Evolutionary conservation across 2,113 vertebrate genomes (phyloP).

Genomic region (Paratilapia polleni): DNA sequence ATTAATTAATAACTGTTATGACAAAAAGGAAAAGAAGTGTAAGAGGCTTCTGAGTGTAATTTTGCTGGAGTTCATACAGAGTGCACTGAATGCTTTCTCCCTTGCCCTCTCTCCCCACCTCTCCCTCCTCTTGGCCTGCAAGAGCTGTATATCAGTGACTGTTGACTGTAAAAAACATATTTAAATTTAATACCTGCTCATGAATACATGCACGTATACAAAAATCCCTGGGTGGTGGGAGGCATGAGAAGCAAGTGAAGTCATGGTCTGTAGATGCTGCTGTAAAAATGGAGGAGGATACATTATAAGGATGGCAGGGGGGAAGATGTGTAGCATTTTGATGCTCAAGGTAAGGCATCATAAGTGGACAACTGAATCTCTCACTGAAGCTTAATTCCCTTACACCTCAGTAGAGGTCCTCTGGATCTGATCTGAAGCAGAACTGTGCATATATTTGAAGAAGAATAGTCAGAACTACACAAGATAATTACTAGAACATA

Average conservation of each 20-base stretch:
- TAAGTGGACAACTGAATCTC: not conserved
- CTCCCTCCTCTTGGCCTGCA: conserved; percentile 29
- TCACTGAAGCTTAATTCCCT: not conserved
- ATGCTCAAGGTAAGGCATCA: conserved; percentile 1
- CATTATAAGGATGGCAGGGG: not conserved
- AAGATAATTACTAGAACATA: not conserved
- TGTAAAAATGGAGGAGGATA: conserved; percentile 23
- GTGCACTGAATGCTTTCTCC: conserved; percentile 53
- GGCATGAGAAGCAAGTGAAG: conserved; percentile 56
- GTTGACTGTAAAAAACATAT: conserved; percentile 66
- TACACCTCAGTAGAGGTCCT: not conserved
- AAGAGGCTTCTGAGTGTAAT: conserved; percentile 46
- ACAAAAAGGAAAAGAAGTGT: conserved; percentile 29
- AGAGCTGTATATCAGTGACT: conserved; percentile 63
- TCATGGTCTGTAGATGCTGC: conserved; percentile 56
- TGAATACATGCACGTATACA: conserved; percentile 78
- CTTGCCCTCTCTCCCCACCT: conserved; percentile 33
- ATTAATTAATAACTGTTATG: conserved; percentile 51
- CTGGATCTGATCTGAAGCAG: not conserved
- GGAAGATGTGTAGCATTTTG: not conserved
- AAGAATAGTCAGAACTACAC: not conserved
- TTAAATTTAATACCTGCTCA: conserved; percentile 71
- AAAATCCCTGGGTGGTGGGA: conserved; percentile 56
- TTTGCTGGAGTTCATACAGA: conserved; percentile 69
- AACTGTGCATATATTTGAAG: not conserved